phyloP scores from a whole-genome alignment of 2,888 invertebrate species.

The Agapostemon virescens region DNA sequence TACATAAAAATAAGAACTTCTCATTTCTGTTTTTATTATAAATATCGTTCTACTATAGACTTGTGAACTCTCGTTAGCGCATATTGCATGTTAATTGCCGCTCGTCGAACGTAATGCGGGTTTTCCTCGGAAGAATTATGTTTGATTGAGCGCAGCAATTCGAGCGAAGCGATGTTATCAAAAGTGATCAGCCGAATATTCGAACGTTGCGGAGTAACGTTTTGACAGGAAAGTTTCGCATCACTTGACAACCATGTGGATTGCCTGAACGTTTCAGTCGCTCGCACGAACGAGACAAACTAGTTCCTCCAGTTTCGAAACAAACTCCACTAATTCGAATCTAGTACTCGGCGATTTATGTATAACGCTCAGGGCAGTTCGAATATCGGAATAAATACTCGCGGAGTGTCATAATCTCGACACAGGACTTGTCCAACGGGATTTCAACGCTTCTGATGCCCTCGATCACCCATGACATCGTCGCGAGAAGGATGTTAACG shows the following conservation, averaged over 20 bases:
- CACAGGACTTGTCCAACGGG: constrained; percentile 52
- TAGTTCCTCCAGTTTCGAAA: constrained; percentile 58
- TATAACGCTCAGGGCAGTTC: constrained; percentile 30
- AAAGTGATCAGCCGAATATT: not conserved
- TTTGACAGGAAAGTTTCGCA: constrained; percentile 41
- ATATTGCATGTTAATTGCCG: not conserved
- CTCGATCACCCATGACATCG: constrained; percentile 13
- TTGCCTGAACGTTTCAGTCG: constrained; percentile 25
- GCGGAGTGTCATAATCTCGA: constrained; percentile 64
- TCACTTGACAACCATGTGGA: constrained; percentile 33
- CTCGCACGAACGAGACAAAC: constrained; percentile 45
- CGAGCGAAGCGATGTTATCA: not conserved
- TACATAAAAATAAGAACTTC: not conserved
- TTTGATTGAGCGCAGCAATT: not conserved
- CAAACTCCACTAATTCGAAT: constrained; percentile 46
- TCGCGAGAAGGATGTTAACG: constrained; percentile 11
- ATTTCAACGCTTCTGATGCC: constrained; percentile 43
- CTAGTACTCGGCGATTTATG: constrained; percentile 27
- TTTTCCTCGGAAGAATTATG: not conserved
- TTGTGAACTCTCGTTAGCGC: not conserved
- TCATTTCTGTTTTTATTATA: not conserved
- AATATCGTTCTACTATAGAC: not conserved
- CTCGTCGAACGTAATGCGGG: not conserved
- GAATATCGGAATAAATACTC: constrained; percentile 49
- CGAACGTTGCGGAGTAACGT: constrained; percentile 15